Evolutionary conservation across 2,888 invertebrate genomes (phyloP), one percentile per base, ranked within the genome.

Genomic region (Sarcophaga variegata): DNA sequence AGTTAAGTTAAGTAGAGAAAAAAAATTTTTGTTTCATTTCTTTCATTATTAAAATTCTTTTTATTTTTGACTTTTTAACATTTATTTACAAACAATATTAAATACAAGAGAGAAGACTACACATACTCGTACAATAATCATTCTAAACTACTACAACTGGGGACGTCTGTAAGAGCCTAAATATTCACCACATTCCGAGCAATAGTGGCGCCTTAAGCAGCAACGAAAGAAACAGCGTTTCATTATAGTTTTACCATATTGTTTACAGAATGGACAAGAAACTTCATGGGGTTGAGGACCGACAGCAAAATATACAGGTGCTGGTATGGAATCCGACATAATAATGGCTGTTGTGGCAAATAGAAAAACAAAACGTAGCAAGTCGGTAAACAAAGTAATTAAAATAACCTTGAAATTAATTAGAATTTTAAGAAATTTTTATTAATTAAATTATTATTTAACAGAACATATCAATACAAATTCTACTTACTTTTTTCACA

Each of bases 91-190:
- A 54, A 54, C 14, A 54, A 54, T 12, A 17, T 54, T 14, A 12
- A 54, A 14, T 17, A 14, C 54, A 14, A 14, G 12, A 54, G 17
- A 14, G 17, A 12, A 54, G 5, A 37, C 0, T 37, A 37, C 37
- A 14, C 0, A 54, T 54, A 22, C 22, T 22, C 22, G 22, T 22
- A 54, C 54, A 54, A 17, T 14, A 14, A 14, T 11, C 17, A n/a
- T 2, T 47, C 22, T 0, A 20, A 22, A 22, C 63, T 5, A 20
- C 64, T 89, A 92, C 49, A 93, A 89, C 82, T 93, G 92, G 11
- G 93, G 93, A 37, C 93, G 89, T n/a, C 91, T 90, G 82, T 90
- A 93, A 47, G 92, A 90, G 64, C 93, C 93, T 87, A 93, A 88
- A 87, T 93, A 93, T 86, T 92, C 93, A 60, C 92, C 93, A 71